Evolutionary conservation across 2,888 invertebrate species (phyloP).

Genomic region (Drosophila conformis): DNA sequence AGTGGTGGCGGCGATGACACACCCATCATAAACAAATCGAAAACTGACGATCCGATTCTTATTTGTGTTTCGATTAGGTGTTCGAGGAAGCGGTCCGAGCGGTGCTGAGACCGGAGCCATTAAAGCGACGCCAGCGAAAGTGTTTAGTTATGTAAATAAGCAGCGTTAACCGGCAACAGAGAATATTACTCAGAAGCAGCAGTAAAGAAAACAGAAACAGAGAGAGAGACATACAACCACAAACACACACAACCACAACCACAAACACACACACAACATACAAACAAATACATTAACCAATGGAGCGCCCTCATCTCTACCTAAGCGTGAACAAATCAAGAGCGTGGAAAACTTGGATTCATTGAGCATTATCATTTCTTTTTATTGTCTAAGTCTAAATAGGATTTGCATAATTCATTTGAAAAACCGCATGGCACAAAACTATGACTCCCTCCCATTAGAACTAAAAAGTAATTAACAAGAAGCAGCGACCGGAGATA

Average conservation of each 20-base stretch:
- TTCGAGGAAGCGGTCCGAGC: conserved; percentile 99
- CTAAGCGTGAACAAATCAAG: conserved; percentile 61
- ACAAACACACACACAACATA: conserved; percentile 18
- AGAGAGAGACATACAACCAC: conserved; percentile 25
- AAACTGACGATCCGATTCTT: conserved; percentile 17
- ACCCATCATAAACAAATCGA: conserved; percentile 15
- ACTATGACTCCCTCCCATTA: conserved; percentile 69
- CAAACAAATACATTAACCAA: conserved; percentile 22
- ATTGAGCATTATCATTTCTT: conserved; percentile 55
- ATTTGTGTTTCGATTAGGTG: conserved; percentile 87
- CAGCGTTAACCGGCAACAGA: conserved; percentile 26
- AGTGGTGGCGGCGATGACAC: conserved; percentile 33
- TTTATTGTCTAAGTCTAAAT: conserved; percentile 45
- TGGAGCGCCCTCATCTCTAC: conserved; percentile 54
- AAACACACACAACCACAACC: conserved; percentile 23
- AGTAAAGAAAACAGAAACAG: conserved; percentile 21
- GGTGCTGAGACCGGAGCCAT: conserved; percentile 98
- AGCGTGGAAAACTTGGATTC: conserved; percentile 55
- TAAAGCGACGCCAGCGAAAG: conserved; percentile 96
- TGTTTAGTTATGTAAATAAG: conserved; percentile 91
- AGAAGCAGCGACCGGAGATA: conserved; percentile 32
- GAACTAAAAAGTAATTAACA: conserved; percentile 43
- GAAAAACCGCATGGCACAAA: conserved; percentile 43
- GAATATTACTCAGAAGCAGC: conserved; percentile 43
- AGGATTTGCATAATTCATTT: conserved; percentile 45